Percentiles rank a stretch among this genome's conserved stretches.
Conservation (phyloP, 2,888 invertebrate species). For the Drosophila maculinotata region DNA sequence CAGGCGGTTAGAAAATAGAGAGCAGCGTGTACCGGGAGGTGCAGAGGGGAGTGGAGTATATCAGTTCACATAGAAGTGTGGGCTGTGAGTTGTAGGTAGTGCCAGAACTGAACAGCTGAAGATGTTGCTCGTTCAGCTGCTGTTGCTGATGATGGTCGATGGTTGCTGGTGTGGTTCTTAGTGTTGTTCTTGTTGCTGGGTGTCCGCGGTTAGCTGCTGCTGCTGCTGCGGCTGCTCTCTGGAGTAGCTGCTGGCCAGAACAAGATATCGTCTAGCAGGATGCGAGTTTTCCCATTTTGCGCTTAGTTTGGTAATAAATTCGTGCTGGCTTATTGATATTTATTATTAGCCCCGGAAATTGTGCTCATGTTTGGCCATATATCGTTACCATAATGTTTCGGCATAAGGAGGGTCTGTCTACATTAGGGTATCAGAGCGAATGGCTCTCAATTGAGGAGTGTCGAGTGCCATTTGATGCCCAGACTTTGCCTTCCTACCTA, state of each 20-base stretch:
- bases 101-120: constrained; percentile 14
- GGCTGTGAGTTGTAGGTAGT: constrained; percentile 20
- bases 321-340: constrained; percentile 75
- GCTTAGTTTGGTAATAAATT: constrained; percentile 74
- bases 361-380: constrained; percentile 60
- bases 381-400: constrained; percentile 59
- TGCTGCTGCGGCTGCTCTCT: too few species aligned
- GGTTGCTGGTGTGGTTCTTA: constrained; percentile 2
- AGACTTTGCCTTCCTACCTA: constrained; percentile 3
- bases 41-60: neutral
- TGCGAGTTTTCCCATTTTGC: constrained; percentile 56
- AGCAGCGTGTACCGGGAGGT: neutral
- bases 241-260: constrained; percentile 28
- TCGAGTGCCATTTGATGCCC: constrained; percentile 12
- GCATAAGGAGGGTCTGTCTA: too few species aligned
- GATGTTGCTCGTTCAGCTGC: too few species aligned
- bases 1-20: constrained; percentile 38
- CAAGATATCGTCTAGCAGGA: constrained; percentile 38
- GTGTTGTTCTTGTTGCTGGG: constrained; percentile 3
- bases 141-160: constrained; percentile 6
- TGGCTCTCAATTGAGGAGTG: constrained; percentile 11
- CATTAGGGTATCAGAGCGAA: constrained; percentile 45
- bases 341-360: constrained; percentile 74
- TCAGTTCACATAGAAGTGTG: constrained; percentile 11
- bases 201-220: neutral